Evolutionary conservation across 2,888 invertebrate species (phyloP), one percentile per base, ranked within the genome.

Genomic region (Epistrophe eligans): DNA sequence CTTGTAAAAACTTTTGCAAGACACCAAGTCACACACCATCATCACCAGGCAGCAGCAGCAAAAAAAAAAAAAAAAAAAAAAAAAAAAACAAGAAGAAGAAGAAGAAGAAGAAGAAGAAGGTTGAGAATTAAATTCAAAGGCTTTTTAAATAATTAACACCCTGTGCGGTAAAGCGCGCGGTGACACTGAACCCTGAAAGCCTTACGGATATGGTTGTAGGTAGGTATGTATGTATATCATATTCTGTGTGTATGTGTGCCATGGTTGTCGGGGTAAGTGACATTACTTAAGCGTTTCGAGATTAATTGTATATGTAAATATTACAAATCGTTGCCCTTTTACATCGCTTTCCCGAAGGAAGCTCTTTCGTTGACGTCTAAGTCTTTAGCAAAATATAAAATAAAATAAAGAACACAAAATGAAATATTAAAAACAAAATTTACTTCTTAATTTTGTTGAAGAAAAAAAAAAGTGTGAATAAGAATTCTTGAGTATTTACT

Each of bases 111-210:
- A 71, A 43, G 38, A 48, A 8, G 50, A 15, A 64, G 28, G 50
- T 50, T 48, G 50, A 81, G 77, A 73, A 67, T 81, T 77, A 77
- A 84, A 76, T 76, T 80, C 71, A 80, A 71, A 66, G 79, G 70
- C 74, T 80, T 70, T 84, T 84, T 84, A 84, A 81, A 84, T 84
- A 84, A 84, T 84, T 84, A 84, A 81, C 84, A 81, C 77, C 71
- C 76, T 71, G 58, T 58, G 64, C 55, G 70, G 74, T 71, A 71
- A 60, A 52, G 76, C 76, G 67, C 71, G 45, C 55, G 28, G 60
- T 72, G 71, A 80, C 71, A 77, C 81, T 40, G 66, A 77, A 71
- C 64, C 58, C 62, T 38, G 48, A 24, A 57, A 60, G 70, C 45
- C 62, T 40, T 52, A 24, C 11, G 32, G 28, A 24, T 32, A 50